phyloP scores from a whole-genome alignment of 2,113 vertebrate genomes.

The Rhinoderma darwinii region DNA sequence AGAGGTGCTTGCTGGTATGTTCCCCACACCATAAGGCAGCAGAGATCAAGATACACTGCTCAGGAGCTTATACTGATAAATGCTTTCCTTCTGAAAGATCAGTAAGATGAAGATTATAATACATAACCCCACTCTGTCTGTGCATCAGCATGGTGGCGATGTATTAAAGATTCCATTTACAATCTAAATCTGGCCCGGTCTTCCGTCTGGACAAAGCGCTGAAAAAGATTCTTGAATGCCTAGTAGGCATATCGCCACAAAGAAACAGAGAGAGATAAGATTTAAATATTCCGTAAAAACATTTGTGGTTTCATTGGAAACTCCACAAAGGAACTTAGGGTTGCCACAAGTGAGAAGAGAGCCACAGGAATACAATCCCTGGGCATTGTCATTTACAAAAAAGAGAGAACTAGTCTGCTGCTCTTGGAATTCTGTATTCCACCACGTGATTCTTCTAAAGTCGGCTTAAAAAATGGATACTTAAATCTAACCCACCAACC shows the following conservation, averaged over 20 bases:
- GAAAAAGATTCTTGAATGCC: conserved; percentile 48
- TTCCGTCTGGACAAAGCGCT: conserved; percentile 33
- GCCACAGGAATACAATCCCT: conserved; percentile 16
- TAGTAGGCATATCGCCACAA: conserved; percentile 35
- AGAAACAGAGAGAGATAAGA: conserved; percentile 59
- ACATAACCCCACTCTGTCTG: conserved; percentile 43
- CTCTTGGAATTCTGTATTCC: not conserved
- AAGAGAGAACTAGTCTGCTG: not conserved
- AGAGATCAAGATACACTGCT: conserved; percentile 30
- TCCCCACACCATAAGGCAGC: conserved; percentile 33
- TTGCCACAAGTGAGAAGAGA: conserved; percentile 47
- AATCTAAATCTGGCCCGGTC: conserved; percentile 31
- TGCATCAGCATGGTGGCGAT: conserved; percentile 39
- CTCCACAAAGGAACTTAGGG: conserved; percentile 34
- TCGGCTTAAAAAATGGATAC: not conserved
- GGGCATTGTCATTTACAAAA: not conserved
- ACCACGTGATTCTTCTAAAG: not conserved
- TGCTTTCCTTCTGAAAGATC: conserved; percentile 4
- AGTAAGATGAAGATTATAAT: conserved; percentile 1
- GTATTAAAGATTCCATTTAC: conserved; percentile 9
- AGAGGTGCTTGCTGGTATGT: conserved; percentile 26
- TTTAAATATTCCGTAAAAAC: conserved; percentile 19
- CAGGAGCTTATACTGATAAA: not conserved
- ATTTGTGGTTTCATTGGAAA: conserved; percentile 55
- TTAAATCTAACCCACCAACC: not conserved